Evolutionary conservation across 2,888 invertebrate genomes (phyloP), one percentile per base, ranked within the genome.

Genomic region (Phaedon cochleariae): DNA sequence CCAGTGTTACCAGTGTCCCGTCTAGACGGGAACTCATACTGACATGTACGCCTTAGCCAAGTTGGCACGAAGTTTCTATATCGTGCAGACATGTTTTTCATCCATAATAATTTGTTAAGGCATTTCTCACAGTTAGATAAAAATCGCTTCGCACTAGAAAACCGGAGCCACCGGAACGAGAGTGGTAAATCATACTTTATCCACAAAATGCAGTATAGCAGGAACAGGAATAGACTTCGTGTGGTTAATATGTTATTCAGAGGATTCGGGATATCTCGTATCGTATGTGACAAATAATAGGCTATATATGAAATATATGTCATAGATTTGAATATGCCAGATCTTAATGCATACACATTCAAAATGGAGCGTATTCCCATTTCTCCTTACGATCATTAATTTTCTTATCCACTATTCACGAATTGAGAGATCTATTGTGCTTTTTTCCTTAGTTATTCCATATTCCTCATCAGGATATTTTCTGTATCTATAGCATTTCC

Each of bases 1-100:
- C 10, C 9, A 34, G 3, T 41, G 3, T 12, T 15, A n/a, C 15
- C 41, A 41, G 15, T 15, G 41, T 41, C 15, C 41, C 15, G 41
- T 41, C 41, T 41, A 41, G 41, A 41, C 41, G n/a, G 41, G 15
- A 41, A 41, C 41, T 41, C n/a, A 41, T 15, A 41, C 2, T 41
- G 41, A 41, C 41, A 41, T 41, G 31, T 9, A 10, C 4, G 31
- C 6, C 10, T 7, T 10, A 34, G 6, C 58, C 15, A 26, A 48
- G 18, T 65, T 54, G 65, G 65, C 65, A 65, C 54, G 65, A 41
- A 65, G 0, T 41, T 22, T 46, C 15, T 41, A 49, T 57, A 59
- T 54, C 65, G 65, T 65, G 65, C 59, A 59, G 61, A 59, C 62
- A 29, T 57, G 62, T 59, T 65, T 65, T 65, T 59, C 48, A 54